phyloP scores from a whole-genome alignment of 2,888 invertebrate genomes.

The Balanococcus diminutus region DNA sequence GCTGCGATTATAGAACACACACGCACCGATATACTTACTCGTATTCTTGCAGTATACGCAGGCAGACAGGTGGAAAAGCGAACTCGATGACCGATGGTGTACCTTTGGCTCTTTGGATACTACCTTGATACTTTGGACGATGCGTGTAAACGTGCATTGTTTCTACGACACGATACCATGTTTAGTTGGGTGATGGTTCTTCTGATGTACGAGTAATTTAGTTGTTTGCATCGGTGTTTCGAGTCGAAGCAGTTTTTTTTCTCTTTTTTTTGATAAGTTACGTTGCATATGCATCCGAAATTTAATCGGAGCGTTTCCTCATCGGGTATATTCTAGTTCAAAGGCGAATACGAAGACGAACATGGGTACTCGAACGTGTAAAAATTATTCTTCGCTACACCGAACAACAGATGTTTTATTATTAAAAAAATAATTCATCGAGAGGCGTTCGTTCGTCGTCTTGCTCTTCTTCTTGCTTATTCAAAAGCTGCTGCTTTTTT shows the following conservation, averaged over 20 bases:
- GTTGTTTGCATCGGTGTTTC: not conserved
- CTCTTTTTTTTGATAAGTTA: not conserved
- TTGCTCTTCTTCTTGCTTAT: not conserved
- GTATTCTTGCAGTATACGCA: not conserved
- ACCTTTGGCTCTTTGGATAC: not conserved
- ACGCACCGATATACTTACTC: not conserved
- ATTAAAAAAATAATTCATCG: not conserved
- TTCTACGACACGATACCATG: not conserved
- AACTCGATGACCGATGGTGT: conserved; percentile 8
- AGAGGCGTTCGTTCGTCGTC: not conserved
- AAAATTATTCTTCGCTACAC: not conserved
- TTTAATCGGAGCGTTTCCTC: not conserved
- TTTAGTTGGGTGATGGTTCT: no score
- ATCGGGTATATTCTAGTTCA: not conserved
- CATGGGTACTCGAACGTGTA: not conserved
- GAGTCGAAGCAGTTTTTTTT: not conserved
- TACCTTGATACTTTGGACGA: not conserved
- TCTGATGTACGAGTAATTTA: no score
- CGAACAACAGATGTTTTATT: not conserved
- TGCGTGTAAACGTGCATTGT: not conserved
- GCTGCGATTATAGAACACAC: not conserved
- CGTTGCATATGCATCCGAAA: not conserved
- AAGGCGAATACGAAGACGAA: not conserved
- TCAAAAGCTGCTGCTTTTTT: not conserved
- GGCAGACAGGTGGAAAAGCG: conserved; percentile 12